phyloP scores from a whole-genome alignment of 2,113 vertebrate species.

The Alethe castanea region DNA sequence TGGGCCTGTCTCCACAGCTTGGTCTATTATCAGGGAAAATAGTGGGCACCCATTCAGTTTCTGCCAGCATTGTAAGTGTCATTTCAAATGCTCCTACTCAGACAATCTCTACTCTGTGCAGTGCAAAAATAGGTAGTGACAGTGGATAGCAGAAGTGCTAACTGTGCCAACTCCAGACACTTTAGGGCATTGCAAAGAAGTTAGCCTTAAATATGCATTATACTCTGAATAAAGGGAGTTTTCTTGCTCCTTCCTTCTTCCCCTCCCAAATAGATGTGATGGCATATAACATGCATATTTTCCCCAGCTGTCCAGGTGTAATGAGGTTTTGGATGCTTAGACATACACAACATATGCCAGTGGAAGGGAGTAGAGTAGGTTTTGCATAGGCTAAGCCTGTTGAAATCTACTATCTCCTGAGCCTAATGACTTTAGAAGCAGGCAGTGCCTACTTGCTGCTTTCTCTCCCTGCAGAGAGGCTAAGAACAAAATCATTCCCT shows the following conservation, averaged over 20 bases:
- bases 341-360: not conserved
- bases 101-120: not conserved
- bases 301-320: not conserved
- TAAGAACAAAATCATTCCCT: not conserved
- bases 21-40: not conserved
- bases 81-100: not conserved
- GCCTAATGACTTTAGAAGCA: not conserved
- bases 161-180: not conserved
- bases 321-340: not conserved
- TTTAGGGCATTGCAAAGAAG: not conserved
- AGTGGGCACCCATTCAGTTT: not conserved
- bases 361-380: not conserved
- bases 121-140: not conserved
- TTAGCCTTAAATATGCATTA: not conserved
- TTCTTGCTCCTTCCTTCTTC: not conserved
- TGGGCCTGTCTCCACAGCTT: not conserved
- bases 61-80: not conserved
- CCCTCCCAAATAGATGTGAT: not conserved
- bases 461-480: not conserved
- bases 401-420: not conserved
- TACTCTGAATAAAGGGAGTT: not conserved
- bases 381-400: not conserved
- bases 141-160: not conserved
- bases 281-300: not conserved
- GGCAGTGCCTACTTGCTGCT: not conserved